Percentiles rank a stretch among this genome's conserved stretches.
These are phyloP conservation scores for Temnothorax ravouxi DNA, from an alignment of 2,888 invertebrate species.

Conservation along the genomic window DNA sequence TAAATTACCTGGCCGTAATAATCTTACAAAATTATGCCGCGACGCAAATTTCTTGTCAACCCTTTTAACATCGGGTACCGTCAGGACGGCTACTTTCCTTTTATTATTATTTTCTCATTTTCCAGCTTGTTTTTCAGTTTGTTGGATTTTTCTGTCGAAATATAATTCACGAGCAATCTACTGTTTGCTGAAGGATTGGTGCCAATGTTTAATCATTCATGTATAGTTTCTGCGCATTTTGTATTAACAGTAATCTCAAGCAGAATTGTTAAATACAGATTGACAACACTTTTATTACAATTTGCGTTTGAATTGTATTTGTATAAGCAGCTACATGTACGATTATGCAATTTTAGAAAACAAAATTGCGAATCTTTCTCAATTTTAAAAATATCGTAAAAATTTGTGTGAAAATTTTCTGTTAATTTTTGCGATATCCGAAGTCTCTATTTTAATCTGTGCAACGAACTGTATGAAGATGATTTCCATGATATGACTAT, in stretches of 20 bases:
- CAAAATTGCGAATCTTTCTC: background rate
- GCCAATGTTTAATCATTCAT: background rate
- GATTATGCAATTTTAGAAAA: background rate
- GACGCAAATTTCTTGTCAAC: slow-evolving; percentile 57
- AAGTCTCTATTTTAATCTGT: background rate
- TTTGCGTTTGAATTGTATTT: background rate
- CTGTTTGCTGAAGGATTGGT: background rate
- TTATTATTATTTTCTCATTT: slow-evolving; percentile 38
- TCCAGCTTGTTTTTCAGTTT: slow-evolving; percentile 16
- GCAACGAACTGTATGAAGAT: background rate
- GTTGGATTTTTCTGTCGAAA: slow-evolving; percentile 19
- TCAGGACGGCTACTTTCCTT: slow-evolving; percentile 13
- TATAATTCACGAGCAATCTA: background rate
- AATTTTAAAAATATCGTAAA: background rate
- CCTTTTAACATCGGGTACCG: slow-evolving; percentile 46
- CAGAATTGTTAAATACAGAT: background rate
- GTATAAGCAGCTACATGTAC: background rate
- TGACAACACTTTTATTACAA: background rate
- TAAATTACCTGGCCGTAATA: slow-evolving; percentile 58
- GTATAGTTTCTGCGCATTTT: background rate
- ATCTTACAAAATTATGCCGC: slow-evolving; percentile 58
- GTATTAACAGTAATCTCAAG: background rate
- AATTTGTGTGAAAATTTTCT: background rate
- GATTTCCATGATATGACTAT: background rate
- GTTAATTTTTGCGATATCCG: background rate